A percentile compares a stretch with the other conserved stretches of the same genome.
phyloP scores from a whole-genome alignment of 2,797 vertebrate genomes.

The Streptopelia turtur region DNA sequence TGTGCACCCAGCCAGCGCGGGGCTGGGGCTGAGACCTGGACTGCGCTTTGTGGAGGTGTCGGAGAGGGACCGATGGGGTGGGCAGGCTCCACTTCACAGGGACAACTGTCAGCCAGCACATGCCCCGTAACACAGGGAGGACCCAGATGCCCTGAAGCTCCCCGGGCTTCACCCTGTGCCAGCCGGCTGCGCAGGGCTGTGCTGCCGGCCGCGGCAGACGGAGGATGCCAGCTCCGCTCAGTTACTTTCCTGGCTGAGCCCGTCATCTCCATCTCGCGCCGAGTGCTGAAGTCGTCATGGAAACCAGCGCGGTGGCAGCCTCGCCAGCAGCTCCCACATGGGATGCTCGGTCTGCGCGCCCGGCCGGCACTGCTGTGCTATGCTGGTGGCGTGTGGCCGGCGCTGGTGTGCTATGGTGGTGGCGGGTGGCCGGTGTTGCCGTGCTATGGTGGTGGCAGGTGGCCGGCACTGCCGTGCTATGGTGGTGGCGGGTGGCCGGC shows the following conservation, averaged over 20 bases:
- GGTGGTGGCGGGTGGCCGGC: too few species aligned
- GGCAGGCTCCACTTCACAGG: neutral
- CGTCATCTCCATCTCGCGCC: slow-evolving; percentile 57
- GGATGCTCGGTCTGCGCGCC: neutral
- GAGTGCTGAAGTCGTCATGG: slow-evolving; percentile 71
- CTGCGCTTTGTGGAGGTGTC: neutral
- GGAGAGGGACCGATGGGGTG: fast-evolving
- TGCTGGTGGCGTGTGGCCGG: fast-evolving
- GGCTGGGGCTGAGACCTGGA: neutral
- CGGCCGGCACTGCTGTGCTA: neutral
- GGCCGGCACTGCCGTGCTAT: neutral
- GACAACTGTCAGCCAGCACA: neutral
- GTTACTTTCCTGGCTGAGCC: slow-evolving; percentile 62
- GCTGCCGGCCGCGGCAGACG: slow-evolving; percentile 18
- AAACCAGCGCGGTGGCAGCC: slow-evolving; percentile 48
- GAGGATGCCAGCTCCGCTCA: slow-evolving; percentile 39
- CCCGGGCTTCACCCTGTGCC: neutral
- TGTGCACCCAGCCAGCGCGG: neutral
- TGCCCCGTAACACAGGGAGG: neutral
- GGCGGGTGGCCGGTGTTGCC: neutral
- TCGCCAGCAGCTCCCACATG: neutral
- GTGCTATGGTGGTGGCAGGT: fast-evolving
- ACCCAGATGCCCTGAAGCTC: slow-evolving; percentile 36
- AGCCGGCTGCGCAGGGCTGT: neutral
- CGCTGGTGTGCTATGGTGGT: neutral